These are phyloP conservation scores for Drosophila dives DNA, from an alignment of 2,888 invertebrate species.

Conservation along the genomic window DNA sequence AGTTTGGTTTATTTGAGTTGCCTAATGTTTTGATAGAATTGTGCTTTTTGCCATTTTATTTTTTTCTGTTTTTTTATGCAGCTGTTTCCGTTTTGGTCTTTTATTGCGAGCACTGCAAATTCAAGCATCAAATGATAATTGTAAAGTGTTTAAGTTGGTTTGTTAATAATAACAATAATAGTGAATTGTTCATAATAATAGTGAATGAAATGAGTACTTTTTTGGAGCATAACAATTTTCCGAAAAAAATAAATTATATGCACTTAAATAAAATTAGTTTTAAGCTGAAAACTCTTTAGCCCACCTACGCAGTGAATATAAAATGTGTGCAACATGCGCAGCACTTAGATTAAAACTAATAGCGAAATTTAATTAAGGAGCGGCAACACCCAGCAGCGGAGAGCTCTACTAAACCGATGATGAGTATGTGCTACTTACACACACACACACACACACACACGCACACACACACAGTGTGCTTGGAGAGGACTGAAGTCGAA, in stretches of 20 bases:
- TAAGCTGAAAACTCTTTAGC: neutral
- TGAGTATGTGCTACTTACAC: slow-evolving; percentile 36
- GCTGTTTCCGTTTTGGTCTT: slow-evolving; percentile 13
- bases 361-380: slow-evolving; percentile 72
- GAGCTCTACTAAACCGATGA: slow-evolving; percentile 44
- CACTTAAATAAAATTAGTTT: slow-evolving; percentile 1
- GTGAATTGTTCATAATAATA: neutral
- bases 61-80: slow-evolving; percentile 10
- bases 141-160: neutral
- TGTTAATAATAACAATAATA: neutral
- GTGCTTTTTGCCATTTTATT: slow-evolving; percentile 5
- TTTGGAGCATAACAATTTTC: neutral
- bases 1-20: slow-evolving; percentile 29
- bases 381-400: slow-evolving; percentile 40
- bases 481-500: slow-evolving; percentile 28
- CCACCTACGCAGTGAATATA: neutral
- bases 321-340: slow-evolving; percentile 24
- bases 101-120: neutral
- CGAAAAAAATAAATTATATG: neutral
- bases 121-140: neutral
- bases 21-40: slow-evolving; percentile 13
- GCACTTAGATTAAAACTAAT: slow-evolving; percentile 67
- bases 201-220: neutral
- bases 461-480: neutral
- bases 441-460: slow-evolving; percentile 5